Evolutionary conservation across 2,888 invertebrate genomes (phyloP).

Genomic region (Hecatera dysodea): DNA sequence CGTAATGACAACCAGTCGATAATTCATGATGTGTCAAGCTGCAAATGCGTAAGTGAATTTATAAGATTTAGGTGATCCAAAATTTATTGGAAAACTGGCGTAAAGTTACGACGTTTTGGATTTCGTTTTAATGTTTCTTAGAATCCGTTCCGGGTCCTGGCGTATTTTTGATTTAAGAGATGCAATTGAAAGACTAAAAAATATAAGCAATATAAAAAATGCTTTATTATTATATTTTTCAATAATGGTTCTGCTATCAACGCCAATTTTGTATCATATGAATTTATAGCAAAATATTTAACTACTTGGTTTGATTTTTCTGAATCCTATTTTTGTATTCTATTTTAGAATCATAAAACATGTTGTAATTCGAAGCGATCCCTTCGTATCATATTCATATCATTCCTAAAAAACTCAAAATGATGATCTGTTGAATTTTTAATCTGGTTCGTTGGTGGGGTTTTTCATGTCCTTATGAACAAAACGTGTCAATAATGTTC

Average conservation of each 20-base stretch:
- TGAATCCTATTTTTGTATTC: neutral
- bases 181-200: neutral
- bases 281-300: neutral
- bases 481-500: neutral
- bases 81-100: slow-evolving; percentile 29
- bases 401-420: neutral
- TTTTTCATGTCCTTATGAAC: neutral
- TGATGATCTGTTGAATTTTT: neutral
- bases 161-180: neutral
- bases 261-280: too few species aligned
- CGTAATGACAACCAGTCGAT: slow-evolving; percentile 41
- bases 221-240: too few species aligned
- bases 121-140: slow-evolving; percentile 24
- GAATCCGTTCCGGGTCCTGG: neutral
- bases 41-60: slow-evolving; percentile 41
- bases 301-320: neutral
- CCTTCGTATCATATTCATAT: slow-evolving; percentile 6
- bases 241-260: too few species aligned
- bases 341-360: neutral
- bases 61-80: slow-evolving; percentile 25
- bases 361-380: neutral
- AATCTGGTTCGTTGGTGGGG: neutral
- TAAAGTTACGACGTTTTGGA: slow-evolving; percentile 23
- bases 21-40: slow-evolving; percentile 28
- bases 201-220: neutral